Evolutionary conservation across 2,888 invertebrate genomes (phyloP), one percentile per base, ranked within the genome.

Genomic region (Agrilus biguttatus): DNA sequence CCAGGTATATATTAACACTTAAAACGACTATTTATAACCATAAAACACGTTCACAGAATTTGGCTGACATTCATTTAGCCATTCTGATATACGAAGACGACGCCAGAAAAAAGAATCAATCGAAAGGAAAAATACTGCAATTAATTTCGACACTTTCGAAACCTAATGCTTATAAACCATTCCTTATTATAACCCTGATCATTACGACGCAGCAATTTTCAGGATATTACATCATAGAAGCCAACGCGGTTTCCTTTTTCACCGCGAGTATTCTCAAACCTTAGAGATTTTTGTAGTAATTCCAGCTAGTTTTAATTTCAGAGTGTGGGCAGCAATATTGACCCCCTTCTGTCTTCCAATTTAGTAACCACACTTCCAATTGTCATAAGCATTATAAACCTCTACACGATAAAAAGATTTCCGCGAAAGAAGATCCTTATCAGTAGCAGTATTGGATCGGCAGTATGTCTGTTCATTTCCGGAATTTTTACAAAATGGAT

Each of bases 201-300:
- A 76, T 76, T 56, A 61, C 71, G 36, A 72, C 75, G 51, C 76
- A 77, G 56, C 75, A 77, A 51, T 74, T 73, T 49, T 69, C 73
- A 21, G 77, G 77, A 35, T 74, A 77, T 49, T 77, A 77, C 51
- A 72, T 75, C 7, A 75, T 74, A 1, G 61, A 76, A 1, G 77
- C 76, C 58, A 76, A 74, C 54, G 74, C 76, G 0, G 73, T 77
- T 23, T 70, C 69, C 10, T 74, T 75, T 60, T 74, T 76, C 51
- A 57, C 72, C 58, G 74, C 73, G 57, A 40, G 37, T 33, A n/a
- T 17, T 17, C 17, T 17, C 17, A 2, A 17, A 17, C 17, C 17
- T 3, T 3, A 4, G 17, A 4, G 2, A 34, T 19, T 6, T 17
- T 12, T 37, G 34, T 14, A 5, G 8, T 33, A 17, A 32, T 12